Base-by-base conservation (phyloP, 2,797 vertebrate species). In the Acanthornis magna region DNA sequence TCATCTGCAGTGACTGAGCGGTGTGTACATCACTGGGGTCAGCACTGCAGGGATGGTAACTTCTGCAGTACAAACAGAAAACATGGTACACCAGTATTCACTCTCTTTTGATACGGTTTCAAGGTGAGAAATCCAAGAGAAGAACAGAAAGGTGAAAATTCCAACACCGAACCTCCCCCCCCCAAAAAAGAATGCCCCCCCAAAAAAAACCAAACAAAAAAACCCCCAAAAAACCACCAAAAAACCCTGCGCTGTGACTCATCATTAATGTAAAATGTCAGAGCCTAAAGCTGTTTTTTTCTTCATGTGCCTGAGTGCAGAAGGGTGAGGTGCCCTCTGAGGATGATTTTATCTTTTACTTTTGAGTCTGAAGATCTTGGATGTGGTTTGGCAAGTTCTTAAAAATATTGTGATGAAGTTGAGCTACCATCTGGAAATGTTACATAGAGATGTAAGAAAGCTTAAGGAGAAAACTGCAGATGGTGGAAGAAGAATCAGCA, bases 321-420 rank as follows among this genome's bases (percentile, higher is more conserved):
- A 83, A 83, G 85, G 91, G 91, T 96, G 93, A 96, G 89, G 93
- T 89, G 77, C 92, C 72, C 83, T 97, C 71, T 86, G 65, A 96
- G 67, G n/a, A 90, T 93, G 88, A 94, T 94, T 89, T 91, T 97
- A 95, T 95, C 95, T 96, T 93, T 92, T 70, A 71, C 55, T 90
- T 94, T 90, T 67, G 88, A 92, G 72, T 85, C 75, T 91, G 78
- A 94, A 89, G 83, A 83, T 67, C 78, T 93, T 94, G 91, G 70
- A 94, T 96, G 95, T 95, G 92, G 91, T 93, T 96, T 96, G 93
- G 89, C 94, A 94, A 91, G 70, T 73, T 91, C 78, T 66, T 95
- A 89, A 95, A 96, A 94, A 74, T 96, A 88, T 81, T 68, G 47
- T 92, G 82, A 96, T 96, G 84, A 94, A 94, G 77, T 71, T 93